Percentiles rank a stretch among this genome's conserved stretches.
Evolutionary conservation across 2,113 vertebrate species (phyloP).

Genomic region (Polypterus senegalus): DNA sequence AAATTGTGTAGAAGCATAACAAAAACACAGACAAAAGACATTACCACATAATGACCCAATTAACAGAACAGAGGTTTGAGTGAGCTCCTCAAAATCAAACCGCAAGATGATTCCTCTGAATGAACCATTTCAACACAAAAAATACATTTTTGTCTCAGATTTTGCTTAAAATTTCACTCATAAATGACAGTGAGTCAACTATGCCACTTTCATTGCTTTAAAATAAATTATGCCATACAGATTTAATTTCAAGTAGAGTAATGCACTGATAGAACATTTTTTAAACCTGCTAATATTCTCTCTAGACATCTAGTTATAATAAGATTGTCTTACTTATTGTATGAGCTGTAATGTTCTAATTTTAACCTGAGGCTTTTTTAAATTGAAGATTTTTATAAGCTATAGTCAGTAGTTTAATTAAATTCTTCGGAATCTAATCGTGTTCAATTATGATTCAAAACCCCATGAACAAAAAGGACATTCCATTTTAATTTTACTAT

Average conservation of each 20-base stretch:
- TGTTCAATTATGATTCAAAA: neutral
- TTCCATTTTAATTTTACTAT: neutral
- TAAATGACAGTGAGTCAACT: no score
- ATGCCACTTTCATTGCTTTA: no score
- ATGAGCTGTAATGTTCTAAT: neutral
- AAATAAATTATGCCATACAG: neutral
- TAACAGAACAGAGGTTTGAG: no score
- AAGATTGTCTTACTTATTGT: neutral
- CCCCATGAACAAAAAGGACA: no score
- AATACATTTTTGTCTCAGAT: no score
- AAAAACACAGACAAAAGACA: no score
- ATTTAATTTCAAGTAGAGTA: neutral
- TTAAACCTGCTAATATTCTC: neutral
- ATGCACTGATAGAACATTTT: neutral
- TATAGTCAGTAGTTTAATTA: neutral
- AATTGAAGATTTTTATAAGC: neutral
- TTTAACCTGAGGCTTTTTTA: neutral
- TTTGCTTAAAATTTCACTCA: no score
- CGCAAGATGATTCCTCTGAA: no score
- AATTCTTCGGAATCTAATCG: neutral
- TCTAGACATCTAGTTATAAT: neutral
- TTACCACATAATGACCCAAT: no score
- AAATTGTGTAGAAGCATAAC: no score
- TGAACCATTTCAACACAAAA: no score
- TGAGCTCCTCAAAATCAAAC: no score